Conservation (phyloP, 2,797 vertebrate species). For the Enteromius argenteus region DNA sequence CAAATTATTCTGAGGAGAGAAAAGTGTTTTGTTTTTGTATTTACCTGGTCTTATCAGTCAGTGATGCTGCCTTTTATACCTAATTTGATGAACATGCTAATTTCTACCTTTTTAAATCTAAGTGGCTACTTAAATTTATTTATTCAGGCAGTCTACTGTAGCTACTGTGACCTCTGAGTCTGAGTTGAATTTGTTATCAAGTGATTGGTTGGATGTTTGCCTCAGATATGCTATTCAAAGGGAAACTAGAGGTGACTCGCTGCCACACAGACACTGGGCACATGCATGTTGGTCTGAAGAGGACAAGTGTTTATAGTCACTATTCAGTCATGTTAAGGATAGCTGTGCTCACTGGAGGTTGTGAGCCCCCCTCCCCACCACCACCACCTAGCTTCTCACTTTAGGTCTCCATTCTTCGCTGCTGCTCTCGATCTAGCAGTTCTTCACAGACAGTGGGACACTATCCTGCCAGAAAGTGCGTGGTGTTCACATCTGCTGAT, state of each 20-base stretch:
- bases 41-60: constrained; percentile 85
- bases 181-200: constrained; percentile 73
- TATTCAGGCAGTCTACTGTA: constrained; percentile 77
- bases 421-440: constrained; percentile 63
- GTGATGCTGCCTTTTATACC: constrained; percentile 93
- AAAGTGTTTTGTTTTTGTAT: constrained; percentile 80
- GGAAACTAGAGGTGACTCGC: constrained; percentile 64
- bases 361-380: constrained; percentile 71
- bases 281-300: constrained; percentile 77
- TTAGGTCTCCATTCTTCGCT: constrained; percentile 72
- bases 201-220: constrained; percentile 74
- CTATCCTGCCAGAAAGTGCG: constrained; percentile 43
- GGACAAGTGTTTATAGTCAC: constrained; percentile 74
- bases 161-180: constrained; percentile 74
- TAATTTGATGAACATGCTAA: constrained; percentile 91
- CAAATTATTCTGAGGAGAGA: constrained; percentile 84
- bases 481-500: constrained; percentile 44
- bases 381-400: constrained; percentile 72
- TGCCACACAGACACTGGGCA: constrained; percentile 63
- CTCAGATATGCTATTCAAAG: constrained; percentile 78
- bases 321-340: constrained; percentile 49
- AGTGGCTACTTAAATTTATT: constrained; percentile 73
- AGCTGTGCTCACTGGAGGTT: constrained; percentile 69
- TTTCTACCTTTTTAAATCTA: constrained; percentile 81
- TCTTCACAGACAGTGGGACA: constrained; percentile 72